Base-by-base conservation (phyloP, 2,888 invertebrate species). In the Habrosyne pyritoides region DNA sequence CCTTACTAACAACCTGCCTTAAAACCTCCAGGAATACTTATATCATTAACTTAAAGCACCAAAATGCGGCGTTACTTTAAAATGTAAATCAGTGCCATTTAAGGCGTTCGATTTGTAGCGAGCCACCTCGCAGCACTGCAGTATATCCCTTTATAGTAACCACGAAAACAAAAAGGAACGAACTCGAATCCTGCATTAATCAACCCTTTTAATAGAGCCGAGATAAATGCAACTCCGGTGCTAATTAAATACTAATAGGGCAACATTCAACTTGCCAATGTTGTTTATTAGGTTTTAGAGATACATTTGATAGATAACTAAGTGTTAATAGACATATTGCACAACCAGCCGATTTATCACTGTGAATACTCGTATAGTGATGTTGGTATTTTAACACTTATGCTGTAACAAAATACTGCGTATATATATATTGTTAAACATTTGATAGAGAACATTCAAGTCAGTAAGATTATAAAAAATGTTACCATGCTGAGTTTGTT, bases 151-250 rank as follows among this genome's bases (percentile, higher is more conserved):
- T 68, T 63, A 66, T 24, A 55, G 56, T n/a, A 33, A 66, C 53
- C 28, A 59, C 64, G 62, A 63, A 67, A 62, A 67, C 62, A 54
- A 50, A 60, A 53, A 54, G 49, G 18, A 50, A 53, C 56, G 56
- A 53, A 71, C 65, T 59, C 53, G 65, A 56, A 56, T 63, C 53
- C 58, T 52, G 66, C 73, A 67, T 74, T 72, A 68, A 71, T 61
- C 59, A 60, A 51, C 6, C 48, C 66, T 65, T 58, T 64, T 71
- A 69, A 76, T 72, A 73, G 71, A 67, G 64, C 64, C 52, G 56
- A 61, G 58, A 36, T 52, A 52, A 22, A 28, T 18, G 50, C 12
- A 12, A 21, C 14, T 18, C 8, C 5, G 30, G 14, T 42, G 50
- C 50, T 50, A 50, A 50, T 50, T 50, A 50, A 49, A 36, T 6